Base-by-base conservation (phyloP, 2,888 invertebrate species). In the Cyclophora albipunctata region DNA sequence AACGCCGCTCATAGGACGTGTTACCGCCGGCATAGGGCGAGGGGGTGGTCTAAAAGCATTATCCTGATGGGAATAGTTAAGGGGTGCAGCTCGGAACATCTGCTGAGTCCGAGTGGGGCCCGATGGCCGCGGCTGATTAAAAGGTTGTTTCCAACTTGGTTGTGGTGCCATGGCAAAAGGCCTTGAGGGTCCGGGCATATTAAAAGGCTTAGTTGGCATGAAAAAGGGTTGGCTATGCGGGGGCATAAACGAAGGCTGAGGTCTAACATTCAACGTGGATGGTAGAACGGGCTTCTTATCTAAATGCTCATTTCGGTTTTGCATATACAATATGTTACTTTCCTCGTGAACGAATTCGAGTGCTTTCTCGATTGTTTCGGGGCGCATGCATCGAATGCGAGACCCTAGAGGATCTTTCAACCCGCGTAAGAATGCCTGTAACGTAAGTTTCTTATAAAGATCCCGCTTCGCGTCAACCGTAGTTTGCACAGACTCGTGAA, bases 351-450 rank as follows among this genome's bases (percentile, higher is more conserved):
- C 62, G 47, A 53, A 65, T 34, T 64, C 59, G 5, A 64, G 40
- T 0, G 60, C 66, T 34, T 63, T 58, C 45, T 66, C 58, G 0
- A 64, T 56, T 2, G 56, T 53, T 0, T 52, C 56, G 1, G 64
- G 63, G 2, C 62, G 51, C 65, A 65, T 67, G 47, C 63, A 63
- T 4, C 66, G 56, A 3, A 66, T 64, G 2, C 64, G 50, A 3
- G 59, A 63, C 1, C 64, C 63, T 43, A 67, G 34, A 0, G 63
- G 63, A 5, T 63, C 63, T 0, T 45, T 45, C 5, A 62, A 33
- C 3, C 64, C 64, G 4, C 64, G 55, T 4, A 64, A 6, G 45
- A 50, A 66, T 0, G 62, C 46, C 43, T 65, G 62, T 2, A 62
- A 20, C 0, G 65, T 60, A 7, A 65, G 7, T 42, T 65, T 66